Conservation (phyloP, 30 jellyfish, hydroid and myxozoan genomes). For the Turritopsis dohrnii region DNA sequence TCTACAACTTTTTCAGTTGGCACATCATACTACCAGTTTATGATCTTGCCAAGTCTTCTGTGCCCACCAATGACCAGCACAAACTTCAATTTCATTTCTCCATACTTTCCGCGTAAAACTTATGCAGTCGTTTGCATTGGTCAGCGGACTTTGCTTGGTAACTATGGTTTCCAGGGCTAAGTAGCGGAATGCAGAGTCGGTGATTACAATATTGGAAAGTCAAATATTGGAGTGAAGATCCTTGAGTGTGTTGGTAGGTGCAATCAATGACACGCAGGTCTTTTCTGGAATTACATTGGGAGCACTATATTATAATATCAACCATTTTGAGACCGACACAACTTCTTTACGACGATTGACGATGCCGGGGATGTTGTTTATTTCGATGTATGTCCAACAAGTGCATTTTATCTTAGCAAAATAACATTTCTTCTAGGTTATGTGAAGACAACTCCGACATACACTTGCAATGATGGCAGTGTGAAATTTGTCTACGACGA, state of each 20-base stretch:
- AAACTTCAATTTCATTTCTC: not conserved
- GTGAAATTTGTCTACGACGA: slow-evolving; percentile 43
- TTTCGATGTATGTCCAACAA: too few species aligned
- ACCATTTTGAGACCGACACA: too few species aligned
- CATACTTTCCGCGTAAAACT: slow-evolving; percentile 31
- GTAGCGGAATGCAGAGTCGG: slow-evolving; percentile 31
- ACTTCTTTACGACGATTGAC: too few species aligned
- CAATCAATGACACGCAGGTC: too few species aligned
- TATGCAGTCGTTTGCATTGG: slow-evolving; percentile 15
- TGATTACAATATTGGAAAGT: slow-evolving; percentile 21
- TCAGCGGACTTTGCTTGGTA: slow-evolving; percentile 34
- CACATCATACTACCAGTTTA: not conserved
- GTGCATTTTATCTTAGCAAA: too few species aligned
- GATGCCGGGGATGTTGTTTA: too few species aligned
- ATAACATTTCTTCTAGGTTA: not conserved
- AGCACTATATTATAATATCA: too few species aligned
- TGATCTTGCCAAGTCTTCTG: slow-evolving; percentile 11
- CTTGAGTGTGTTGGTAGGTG: slow-evolving; percentile 88
- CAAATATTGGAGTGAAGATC: slow-evolving; percentile 40
- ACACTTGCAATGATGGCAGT: slow-evolving; percentile 54
- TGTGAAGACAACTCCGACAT: not conserved
- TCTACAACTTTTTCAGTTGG: not conserved
- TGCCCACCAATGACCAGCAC: slow-evolving; percentile 25
- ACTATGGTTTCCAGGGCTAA: slow-evolving; percentile 16
- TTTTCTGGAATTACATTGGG: too few species aligned